These are phyloP conservation scores for Camponotus floridanus DNA, from an alignment of 1,140 invertebrate genomes.

Conservation along the genomic window DNA sequence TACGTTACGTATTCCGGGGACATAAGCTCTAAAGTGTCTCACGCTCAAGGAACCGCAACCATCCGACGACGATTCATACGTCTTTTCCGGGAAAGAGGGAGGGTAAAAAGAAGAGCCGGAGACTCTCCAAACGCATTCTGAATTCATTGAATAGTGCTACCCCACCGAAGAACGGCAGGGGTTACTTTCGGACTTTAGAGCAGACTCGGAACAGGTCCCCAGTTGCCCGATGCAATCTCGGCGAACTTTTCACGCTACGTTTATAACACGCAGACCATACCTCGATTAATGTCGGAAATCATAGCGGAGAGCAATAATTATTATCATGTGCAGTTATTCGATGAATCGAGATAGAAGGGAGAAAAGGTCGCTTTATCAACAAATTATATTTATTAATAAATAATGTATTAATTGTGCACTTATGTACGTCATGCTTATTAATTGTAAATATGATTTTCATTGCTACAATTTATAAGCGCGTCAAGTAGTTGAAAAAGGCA, in stretches of 20 bases:
- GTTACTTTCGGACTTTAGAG: conserved; percentile 65
- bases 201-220: conserved; percentile 51
- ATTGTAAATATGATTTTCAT: background rate
- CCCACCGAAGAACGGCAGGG: conserved; percentile 40
- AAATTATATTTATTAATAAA: no score
- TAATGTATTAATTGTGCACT: no score
- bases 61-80: conserved; percentile 83
- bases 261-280: background rate
- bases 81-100: conserved; percentile 75
- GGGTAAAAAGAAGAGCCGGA: conserved; percentile 69
- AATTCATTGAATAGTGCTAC: conserved; percentile 73
- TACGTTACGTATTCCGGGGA: conserved; percentile 81
- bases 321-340: background rate
- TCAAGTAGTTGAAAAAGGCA: background rate
- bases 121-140: conserved; percentile 78
- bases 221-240: background rate
- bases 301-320: background rate
- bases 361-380: no score
- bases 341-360: background rate
- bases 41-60: conserved; percentile 78
- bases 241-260: background rate
- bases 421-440: no score
- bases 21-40: conserved; percentile 82
- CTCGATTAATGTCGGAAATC: conserved; percentile 14
- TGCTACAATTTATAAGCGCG: background rate